Evolutionary conservation across 1,140 invertebrate genomes (phyloP).

Genomic region (Penaeus chinensis): DNA sequence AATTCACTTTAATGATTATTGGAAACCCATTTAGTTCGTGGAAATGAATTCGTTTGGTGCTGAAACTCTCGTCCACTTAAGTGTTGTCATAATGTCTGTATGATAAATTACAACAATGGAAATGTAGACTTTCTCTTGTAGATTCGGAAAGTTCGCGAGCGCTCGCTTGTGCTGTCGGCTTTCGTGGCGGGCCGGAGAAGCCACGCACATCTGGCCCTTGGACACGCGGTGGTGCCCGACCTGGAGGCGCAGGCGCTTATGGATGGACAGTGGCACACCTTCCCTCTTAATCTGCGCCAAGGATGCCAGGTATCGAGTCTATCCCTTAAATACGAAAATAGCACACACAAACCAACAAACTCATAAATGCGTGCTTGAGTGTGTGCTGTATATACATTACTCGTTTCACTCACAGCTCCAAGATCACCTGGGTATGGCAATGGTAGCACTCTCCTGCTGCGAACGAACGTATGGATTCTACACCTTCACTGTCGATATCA

Average conservation of each 20-base stretch:
- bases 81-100: no score
- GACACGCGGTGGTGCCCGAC: constrained; percentile 34
- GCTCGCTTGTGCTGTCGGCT: constrained; percentile 11
- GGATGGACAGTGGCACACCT: constrained; percentile 9
- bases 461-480: constrained; percentile 19
- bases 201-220: constrained; percentile 28
- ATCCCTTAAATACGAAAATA: background rate
- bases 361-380: no score
- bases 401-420: constrained; percentile 5
- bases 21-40: no score
- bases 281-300: constrained; percentile 23
- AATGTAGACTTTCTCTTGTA: background rate
- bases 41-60: no score
- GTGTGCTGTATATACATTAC: background rate
- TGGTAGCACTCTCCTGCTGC: constrained; percentile 40
- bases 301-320: constrained; percentile 18
- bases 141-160: background rate
- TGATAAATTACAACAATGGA: no score
- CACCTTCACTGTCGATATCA: constrained; percentile 34
- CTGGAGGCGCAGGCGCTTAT: constrained; percentile 20
- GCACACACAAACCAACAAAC: background rate
- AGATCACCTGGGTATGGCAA: constrained; percentile 38
- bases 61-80: no score
- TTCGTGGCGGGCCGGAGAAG: background rate
- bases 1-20: no score